phyloP scores from a whole-genome alignment of 2,888 invertebrate species.

The Tenodera sinensis region DNA sequence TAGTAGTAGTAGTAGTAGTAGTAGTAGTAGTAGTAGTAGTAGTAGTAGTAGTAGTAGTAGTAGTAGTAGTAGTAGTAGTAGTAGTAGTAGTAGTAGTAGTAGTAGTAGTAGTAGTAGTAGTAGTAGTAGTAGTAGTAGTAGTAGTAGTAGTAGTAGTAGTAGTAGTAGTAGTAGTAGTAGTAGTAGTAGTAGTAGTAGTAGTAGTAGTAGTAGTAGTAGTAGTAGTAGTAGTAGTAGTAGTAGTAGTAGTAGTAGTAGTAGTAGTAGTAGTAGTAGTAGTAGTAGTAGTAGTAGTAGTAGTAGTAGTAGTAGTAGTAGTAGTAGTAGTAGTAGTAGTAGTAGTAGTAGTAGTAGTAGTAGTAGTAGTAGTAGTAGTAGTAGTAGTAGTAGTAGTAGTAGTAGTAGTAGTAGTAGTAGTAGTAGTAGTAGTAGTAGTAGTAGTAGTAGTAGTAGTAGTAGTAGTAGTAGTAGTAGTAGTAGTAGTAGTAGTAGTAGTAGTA shows the following conservation, averaged over 20 bases:
- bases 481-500: neutral
- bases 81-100: neutral
- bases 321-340: neutral
- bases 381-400: neutral
- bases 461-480: neutral
- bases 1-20: neutral
- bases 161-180: neutral
- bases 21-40: neutral
- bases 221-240: neutral
- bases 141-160: neutral
- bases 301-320: too few relatives aligned
- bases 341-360: neutral
- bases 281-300: too few relatives aligned
- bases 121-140: neutral
- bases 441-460: neutral
- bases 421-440: neutral
- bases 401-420: neutral
- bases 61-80: neutral
- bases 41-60: neutral
- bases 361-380: neutral
- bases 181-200: neutral
- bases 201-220: neutral
- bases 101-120: neutral
- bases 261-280: neutral
- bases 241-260: neutral